phyloP scores from a whole-genome alignment of 2,888 invertebrate species.

The Rotaria socialis region DNA sequence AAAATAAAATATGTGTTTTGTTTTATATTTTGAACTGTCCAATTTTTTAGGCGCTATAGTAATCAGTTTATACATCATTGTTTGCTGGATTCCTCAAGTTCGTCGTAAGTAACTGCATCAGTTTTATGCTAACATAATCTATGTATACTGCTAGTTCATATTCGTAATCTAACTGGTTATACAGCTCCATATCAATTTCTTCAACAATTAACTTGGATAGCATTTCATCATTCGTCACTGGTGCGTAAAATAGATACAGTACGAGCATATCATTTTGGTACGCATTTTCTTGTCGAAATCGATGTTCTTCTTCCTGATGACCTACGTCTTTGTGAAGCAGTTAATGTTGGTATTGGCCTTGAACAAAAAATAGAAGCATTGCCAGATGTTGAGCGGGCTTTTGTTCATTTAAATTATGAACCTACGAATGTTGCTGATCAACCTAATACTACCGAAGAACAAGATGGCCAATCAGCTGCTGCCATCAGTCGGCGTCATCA shows the following conservation, averaged over 20 bases:
- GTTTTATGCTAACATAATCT: neutral
- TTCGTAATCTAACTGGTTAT: neutral
- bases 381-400: neutral
- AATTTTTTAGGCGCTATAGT: slow-evolving; percentile 56
- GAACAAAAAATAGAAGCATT: neutral
- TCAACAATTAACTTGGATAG: slow-evolving; percentile 58
- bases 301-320: slow-evolving; percentile 3
- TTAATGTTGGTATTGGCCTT: neutral
- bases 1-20: neutral
- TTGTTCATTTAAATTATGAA: neutral
- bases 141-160: neutral
- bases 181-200: slow-evolving; percentile 55
- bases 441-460: neutral
- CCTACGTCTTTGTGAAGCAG: neutral
- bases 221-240: slow-evolving; percentile 52
- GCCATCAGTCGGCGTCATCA: neutral
- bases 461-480: neutral
- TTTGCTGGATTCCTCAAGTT: slow-evolving; percentile 53
- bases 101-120: neutral
- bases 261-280: neutral
- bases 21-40: neutral
- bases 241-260: slow-evolving; percentile 57
- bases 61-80: slow-evolving; percentile 61
- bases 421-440: neutral
- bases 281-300: neutral